Conservation (phyloP, 2,888 invertebrate genomes). For the Cancer borealis region DNA sequence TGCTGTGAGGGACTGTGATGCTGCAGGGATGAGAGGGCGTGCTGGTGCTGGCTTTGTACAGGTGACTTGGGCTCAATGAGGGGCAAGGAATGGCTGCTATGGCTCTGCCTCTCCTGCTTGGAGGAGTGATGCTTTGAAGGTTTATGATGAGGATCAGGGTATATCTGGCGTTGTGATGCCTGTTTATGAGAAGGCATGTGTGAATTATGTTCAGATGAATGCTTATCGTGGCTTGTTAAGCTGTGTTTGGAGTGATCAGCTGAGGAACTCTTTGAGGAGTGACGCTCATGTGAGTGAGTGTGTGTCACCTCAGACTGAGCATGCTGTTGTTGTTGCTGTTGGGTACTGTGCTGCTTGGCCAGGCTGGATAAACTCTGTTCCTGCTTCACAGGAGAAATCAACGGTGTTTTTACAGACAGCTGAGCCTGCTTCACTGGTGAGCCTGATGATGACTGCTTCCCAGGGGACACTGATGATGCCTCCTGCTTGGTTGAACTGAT, state of each 20-base stretch:
- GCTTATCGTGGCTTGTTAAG: slow-evolving; percentile 32
- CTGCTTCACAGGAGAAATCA: slow-evolving; percentile 8
- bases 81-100: neutral
- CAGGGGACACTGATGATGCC: neutral
- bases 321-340: slow-evolving; percentile 46
- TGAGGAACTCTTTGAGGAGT: slow-evolving; percentile 13
- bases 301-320: neutral
- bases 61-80: slow-evolving; percentile 49
- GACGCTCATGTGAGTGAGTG: slow-evolving; percentile 26
- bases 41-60: slow-evolving; percentile 42
- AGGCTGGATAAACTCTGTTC: neutral
- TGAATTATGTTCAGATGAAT: slow-evolving; percentile 49
- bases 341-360: slow-evolving; percentile 14
- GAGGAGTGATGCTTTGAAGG: slow-evolving; percentile 51
- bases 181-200: neutral
- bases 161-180: slow-evolving; percentile 23
- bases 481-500: neutral
- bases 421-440: neutral
- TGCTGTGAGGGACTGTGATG: slow-evolving; percentile 29
- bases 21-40: neutral
- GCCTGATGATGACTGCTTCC: neutral
- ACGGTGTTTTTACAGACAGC: neutral
- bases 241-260: slow-evolving; percentile 44
- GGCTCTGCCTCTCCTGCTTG: slow-evolving; percentile 36
- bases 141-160: slow-evolving; percentile 11